These are phyloP conservation scores for Haemorhous mexicanus DNA, from an alignment of 2,113 vertebrate genomes.

Conservation along the genomic window DNA sequence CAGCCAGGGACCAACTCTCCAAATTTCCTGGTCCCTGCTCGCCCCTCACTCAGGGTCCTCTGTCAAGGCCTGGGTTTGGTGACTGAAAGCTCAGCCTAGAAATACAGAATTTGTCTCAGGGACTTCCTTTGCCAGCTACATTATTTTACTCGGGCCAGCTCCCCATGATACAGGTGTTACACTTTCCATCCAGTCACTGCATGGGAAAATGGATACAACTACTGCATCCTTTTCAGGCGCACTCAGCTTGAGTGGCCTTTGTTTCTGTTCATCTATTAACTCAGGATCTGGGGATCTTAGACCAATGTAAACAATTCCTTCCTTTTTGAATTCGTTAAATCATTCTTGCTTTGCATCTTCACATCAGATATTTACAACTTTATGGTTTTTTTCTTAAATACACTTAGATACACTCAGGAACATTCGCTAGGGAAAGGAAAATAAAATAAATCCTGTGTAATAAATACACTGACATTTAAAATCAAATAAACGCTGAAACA, in stretches of 20 bases:
- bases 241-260: not conserved
- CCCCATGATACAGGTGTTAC: not conserved
- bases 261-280: not conserved
- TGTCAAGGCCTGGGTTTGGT: not conserved
- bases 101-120: not conserved
- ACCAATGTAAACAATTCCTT: not conserved
- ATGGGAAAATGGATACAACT: not conserved
- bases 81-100: not conserved
- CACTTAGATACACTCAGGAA: not conserved
- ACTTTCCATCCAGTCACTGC: not conserved
- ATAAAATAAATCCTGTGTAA: not conserved
- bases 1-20: not conserved
- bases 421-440: not conserved
- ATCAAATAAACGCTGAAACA: not conserved
- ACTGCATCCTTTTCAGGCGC: not conserved
- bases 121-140: not conserved
- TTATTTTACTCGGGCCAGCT: not conserved
- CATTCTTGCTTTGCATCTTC: not conserved
- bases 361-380: not conserved
- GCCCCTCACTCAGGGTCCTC: not conserved
- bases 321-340: not conserved
- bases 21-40: not conserved
- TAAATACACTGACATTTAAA: not conserved
- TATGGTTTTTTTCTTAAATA: not conserved
- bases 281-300: not conserved